Evolutionary conservation across 2,888 invertebrate species (phyloP).

Genomic region (Tenthredo scrophulariae): DNA sequence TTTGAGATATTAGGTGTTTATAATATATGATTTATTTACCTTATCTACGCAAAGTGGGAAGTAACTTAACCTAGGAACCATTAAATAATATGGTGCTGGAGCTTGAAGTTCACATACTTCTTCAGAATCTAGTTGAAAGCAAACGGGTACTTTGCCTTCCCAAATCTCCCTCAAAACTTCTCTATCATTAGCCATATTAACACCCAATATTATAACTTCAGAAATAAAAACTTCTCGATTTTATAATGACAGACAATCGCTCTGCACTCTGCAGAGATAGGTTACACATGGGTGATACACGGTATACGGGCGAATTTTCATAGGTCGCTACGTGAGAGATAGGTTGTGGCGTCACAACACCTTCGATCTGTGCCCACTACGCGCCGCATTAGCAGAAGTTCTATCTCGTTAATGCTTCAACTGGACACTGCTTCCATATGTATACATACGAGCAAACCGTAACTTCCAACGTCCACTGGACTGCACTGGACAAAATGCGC

Average conservation of each 20-base stretch:
- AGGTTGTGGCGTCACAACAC: too few relatives aligned
- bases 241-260: neutral
- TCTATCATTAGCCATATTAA: constrained; percentile 93
- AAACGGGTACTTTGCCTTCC: constrained; percentile 97
- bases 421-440: too few relatives aligned
- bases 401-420: too few relatives aligned
- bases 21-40: constrained; percentile 79
- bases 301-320: neutral
- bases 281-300: neutral
- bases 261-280: neutral
- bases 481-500: too few relatives aligned
- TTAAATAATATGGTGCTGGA: constrained; percentile 95
- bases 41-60: constrained; percentile 97
- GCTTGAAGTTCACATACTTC: constrained; percentile 94
- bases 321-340: neutral
- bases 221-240: neutral
- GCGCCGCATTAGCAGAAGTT: too few relatives aligned
- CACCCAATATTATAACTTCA: neutral
- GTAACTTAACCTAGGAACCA: constrained; percentile 96
- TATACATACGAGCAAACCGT: too few relatives aligned
- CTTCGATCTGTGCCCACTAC: too few relatives aligned
- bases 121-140: constrained; percentile 93
- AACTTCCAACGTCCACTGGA: too few relatives aligned
- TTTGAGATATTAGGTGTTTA: constrained; percentile 22
- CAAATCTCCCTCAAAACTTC: constrained; percentile 97